Evolutionary conservation across 2,797 vertebrate genomes (phyloP).

Genomic region (Rhabdomys pumilio): DNA sequence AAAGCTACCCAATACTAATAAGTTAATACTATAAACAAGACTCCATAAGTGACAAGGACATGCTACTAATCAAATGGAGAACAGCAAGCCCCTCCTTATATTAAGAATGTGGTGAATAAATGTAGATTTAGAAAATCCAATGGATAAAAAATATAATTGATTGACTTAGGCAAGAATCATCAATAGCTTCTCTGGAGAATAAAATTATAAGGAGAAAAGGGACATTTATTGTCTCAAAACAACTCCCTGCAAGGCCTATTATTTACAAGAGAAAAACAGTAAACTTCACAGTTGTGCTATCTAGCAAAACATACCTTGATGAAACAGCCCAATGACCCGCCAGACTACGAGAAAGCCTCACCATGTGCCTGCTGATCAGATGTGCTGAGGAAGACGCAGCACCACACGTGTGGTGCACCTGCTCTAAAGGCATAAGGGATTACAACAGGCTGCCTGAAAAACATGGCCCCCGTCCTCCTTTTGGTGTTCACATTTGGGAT

Average conservation of each 20-base stretch:
- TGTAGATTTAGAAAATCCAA: constrained; percentile 55
- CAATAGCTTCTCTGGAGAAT: constrained; percentile 5
- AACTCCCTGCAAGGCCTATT: constrained; percentile 34
- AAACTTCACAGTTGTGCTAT: constrained; percentile 1
- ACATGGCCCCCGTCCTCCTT: neutral
- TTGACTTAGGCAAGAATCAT: constrained; percentile 13
- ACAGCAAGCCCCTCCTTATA: constrained; percentile 22
- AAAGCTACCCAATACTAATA: neutral
- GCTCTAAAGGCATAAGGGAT: neutral
- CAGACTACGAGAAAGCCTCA: neutral
- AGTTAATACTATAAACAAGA: constrained; percentile 35
- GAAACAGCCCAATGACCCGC: constrained; percentile 13
- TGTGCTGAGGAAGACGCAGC: neutral
- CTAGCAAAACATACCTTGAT: neutral
- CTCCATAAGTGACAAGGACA: neutral
- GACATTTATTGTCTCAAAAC: constrained; percentile 35
- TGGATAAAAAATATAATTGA: constrained; percentile 17
- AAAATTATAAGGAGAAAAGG: constrained; percentile 47
- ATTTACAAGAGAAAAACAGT: constrained; percentile 44
- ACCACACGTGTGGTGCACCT: neutral
- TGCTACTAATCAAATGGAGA: constrained; percentile 10
- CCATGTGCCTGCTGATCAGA: neutral
- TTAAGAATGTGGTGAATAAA: constrained; percentile 24
- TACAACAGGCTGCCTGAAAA: constrained; percentile 2
- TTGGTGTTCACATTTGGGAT: neutral